Evolutionary conservation across 2,888 invertebrate genomes (phyloP), one percentile per base, ranked within the genome.

Genomic region (Adelphocoris suturalis): DNA sequence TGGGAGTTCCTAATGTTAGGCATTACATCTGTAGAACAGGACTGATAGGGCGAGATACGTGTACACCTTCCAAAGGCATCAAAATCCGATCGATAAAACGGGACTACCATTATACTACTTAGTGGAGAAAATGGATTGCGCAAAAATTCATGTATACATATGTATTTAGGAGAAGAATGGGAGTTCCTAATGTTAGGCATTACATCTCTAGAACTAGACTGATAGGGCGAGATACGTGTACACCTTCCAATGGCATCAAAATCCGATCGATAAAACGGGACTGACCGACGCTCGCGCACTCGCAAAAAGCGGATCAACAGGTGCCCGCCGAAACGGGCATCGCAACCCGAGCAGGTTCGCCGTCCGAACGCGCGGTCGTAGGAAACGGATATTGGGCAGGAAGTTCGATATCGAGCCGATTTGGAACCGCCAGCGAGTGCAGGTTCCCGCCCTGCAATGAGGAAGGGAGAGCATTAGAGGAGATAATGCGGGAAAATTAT

Each of bases 61-160:
- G 68, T 23, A 61, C 61, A 19, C 61, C 61, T 61, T 61, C n/a
- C 61, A 61, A 61, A n/a, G 61, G 19, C 61, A 68, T 68, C 68
- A 68, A 68, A 68, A 68, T 68, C 68, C 23, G 68, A 68, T 68
- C 68, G 68, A 68, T 68, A 68, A 23, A 68, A 19, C 68, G 68
- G 68, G 68, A 68, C 52, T 37, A 7, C 37, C 2, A 37, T 4
- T 7, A 37, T 37, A 37, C 37, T 37, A 7, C 37, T 37, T 37
- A 7, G 2, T 37, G 37, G 3, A 37, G 37, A 37, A 37, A 37
- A 2, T 37, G 37, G 37, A 37, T 37, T 37, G 7, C 7, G 37
- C 7, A 37, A 37, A 2, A 37, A 37, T 37, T 37, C 7, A 37
- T 37, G 2, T 4, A 37, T 37, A 4, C n/a, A n/a, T 37, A 37